Evolutionary conservation across 2,113 vertebrate genomes (phyloP).

Genomic region (Bufo bufo): DNA sequence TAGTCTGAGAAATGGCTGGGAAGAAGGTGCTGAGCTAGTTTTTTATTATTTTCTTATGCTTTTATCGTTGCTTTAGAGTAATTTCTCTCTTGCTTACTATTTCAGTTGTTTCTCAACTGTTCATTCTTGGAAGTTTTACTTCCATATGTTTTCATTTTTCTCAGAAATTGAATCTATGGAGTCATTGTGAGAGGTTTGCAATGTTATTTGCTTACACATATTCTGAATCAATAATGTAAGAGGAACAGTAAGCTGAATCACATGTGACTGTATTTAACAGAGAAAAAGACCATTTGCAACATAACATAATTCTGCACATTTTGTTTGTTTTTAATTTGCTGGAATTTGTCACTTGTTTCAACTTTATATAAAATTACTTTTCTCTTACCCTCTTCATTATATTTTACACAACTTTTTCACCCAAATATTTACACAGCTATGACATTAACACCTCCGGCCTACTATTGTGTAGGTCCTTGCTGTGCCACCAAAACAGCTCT

Average conservation of each 20-base stretch:
- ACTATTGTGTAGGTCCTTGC: too few relatives aligned
- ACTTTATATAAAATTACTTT: neutral
- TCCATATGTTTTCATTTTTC: slow-evolving; percentile 19
- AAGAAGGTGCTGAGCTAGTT: neutral
- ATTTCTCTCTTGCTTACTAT: neutral
- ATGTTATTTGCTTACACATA: neutral
- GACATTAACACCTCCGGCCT: too few relatives aligned
- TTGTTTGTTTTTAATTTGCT: neutral
- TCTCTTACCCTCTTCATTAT: neutral
- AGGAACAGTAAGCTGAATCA: neutral
- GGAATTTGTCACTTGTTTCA: neutral
- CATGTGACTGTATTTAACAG: neutral
- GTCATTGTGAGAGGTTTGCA: neutral
- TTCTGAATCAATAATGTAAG: neutral
- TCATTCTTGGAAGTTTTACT: neutral
- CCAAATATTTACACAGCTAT: too few relatives aligned
- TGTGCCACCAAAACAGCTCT: too few relatives aligned
- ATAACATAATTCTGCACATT: neutral
- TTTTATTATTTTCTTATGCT: neutral
- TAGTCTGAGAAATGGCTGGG: neutral
- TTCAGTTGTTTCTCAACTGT: neutral
- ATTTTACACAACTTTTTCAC: neutral
- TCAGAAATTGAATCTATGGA: neutral
- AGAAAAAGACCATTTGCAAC: neutral
- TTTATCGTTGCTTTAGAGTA: neutral